Base-by-base conservation (phyloP, 2,888 invertebrate species). In the Anoncus sp. region DNA sequence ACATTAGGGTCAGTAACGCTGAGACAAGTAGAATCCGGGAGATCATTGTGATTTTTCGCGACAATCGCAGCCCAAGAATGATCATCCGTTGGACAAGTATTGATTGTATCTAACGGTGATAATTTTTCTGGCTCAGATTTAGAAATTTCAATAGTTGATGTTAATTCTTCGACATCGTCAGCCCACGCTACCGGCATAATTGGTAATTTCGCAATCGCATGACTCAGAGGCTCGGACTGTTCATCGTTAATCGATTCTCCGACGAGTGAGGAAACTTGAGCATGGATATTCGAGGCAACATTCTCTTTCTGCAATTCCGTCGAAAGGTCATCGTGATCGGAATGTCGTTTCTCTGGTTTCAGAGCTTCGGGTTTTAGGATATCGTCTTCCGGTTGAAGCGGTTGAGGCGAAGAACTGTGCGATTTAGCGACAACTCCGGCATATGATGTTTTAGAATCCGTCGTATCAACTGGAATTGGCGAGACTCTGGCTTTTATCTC, bases 361-460 rank as follows among this genome's bases (percentile, higher is more conserved):
- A 81, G n/a, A 5, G 84, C 74, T 62, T 84, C 38, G 38, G 85
- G 81, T 75, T 84, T 84, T 1, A 83, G 14, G 14, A 83, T 69
- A 2, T 81, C 65, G 3, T 82, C 69, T 77, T 91, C 90, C 35
- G 82, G 75, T 82, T 88, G 88, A 40, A 77, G 78, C 14, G 74
- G 60, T 83, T 88, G 90, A 14, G 93, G 92, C 22, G 92, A 92
- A 12, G 91, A 90, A 40, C 87, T 84, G 24, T 87, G 86, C 65
- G 91, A 91, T 47, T 90, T 85, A 18, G 94, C 94, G 7, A 95
- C 92, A 40, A 95, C 93, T 90, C 95, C 94, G 20, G 96, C 96
- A 85, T 96, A 96, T 0, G 95, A 95, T 90, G 95, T 95, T 14
- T 82, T 82, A 1, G 62, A 45, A 74, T 84, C 80, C n/a, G 22